These are phyloP conservation scores for Pedionomus torquatus DNA, from an alignment of 2,113 vertebrate genomes.

Conservation along the genomic window DNA sequence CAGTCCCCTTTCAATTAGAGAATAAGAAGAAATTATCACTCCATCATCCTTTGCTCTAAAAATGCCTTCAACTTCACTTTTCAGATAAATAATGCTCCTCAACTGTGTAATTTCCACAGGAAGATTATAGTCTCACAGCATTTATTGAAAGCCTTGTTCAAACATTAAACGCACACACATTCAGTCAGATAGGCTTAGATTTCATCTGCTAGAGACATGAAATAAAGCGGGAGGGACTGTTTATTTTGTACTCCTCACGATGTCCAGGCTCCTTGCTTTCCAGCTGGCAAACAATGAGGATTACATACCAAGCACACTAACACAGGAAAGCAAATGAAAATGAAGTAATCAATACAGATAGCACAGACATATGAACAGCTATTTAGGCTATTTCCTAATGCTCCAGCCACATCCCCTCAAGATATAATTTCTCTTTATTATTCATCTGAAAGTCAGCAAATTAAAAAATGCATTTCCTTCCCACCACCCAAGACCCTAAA, in stretches of 20 bases:
- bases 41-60: background rate
- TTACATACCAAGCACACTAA: background rate
- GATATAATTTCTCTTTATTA: conserved; percentile 19
- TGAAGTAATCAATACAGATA: conserved; percentile 34
- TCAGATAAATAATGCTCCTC: background rate
- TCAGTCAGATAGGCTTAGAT: background rate
- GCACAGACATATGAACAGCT: background rate
- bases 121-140: background rate
- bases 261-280: background rate
- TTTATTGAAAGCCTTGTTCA: background rate
- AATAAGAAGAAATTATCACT: background rate
- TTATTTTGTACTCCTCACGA: background rate
- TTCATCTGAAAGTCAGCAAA: background rate
- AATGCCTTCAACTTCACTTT: background rate
- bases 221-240: background rate
- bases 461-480: conserved; percentile 13
- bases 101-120: background rate
- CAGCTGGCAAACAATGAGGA: background rate
- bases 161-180: background rate
- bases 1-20: background rate
- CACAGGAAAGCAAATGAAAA: conserved; percentile 18
- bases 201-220: background rate
- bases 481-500: background rate
- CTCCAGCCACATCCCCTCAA: background rate
- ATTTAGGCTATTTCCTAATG: conserved; percentile 23